phyloP scores from a whole-genome alignment of 2,797 vertebrate species.

The Molossus alvarezi region DNA sequence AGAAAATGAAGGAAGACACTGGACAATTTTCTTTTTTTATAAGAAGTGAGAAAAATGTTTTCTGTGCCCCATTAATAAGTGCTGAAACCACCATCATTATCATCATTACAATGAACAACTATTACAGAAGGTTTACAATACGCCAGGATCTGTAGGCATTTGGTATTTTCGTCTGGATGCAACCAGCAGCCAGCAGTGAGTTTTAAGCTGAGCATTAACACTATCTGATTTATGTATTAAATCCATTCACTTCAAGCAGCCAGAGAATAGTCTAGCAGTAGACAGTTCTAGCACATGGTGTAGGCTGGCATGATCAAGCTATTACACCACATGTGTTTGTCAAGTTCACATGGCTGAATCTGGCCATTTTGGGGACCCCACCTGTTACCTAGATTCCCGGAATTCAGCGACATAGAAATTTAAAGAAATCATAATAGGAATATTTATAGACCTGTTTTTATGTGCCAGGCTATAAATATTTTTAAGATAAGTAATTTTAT shows the following conservation, averaged over 20 bases:
- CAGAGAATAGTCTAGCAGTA: background rate
- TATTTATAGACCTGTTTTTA: background rate
- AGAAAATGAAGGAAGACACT: background rate
- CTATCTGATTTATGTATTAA: constrained; percentile 8
- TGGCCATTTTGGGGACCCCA: background rate
- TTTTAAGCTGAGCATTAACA: background rate
- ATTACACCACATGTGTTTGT: background rate
- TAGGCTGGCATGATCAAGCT: background rate
- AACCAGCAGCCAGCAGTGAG: background rate
- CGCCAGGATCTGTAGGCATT: background rate
- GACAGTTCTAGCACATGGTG: background rate
- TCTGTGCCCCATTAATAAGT: background rate
- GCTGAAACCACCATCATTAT: background rate
- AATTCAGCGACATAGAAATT: background rate
- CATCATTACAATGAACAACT: background rate
- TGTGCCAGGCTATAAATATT: background rate
- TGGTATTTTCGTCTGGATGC: background rate
- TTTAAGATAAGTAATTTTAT: constrained; percentile 28
- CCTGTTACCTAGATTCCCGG: background rate
- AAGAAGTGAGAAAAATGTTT: background rate
- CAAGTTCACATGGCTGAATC: background rate
- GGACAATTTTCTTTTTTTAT: background rate
- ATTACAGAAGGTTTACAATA: background rate
- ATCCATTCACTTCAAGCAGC: background rate
- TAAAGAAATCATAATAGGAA: background rate